Evolutionary conservation across 2,113 vertebrate genomes (phyloP).

Genomic region (Esox niger): DNA sequence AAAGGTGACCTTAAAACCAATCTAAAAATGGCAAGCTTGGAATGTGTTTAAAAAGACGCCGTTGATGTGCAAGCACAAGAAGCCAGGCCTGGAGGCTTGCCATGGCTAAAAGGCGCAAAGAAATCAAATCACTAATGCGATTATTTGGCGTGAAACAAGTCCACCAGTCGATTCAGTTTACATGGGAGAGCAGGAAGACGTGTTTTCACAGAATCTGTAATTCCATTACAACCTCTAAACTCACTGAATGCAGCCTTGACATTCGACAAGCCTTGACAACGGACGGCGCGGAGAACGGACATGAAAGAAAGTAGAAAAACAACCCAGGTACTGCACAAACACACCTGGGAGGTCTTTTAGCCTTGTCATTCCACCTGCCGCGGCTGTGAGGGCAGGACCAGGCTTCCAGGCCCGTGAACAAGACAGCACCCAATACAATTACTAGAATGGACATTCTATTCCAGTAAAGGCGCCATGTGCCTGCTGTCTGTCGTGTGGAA

Average conservation of each 20-base stretch:
- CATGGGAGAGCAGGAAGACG: constrained; percentile 33
- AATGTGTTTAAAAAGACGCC: neutral
- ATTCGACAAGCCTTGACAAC: constrained; percentile 29
- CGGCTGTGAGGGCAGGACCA: neutral
- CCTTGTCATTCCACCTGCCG: neutral
- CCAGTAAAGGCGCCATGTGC: neutral
- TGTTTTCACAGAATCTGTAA: constrained; percentile 44
- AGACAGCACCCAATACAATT: neutral
- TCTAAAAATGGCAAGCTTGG: neutral
- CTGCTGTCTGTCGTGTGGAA: neutral
- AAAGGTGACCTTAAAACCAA: neutral
- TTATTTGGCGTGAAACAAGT: constrained; percentile 46
- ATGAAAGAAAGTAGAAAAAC: neutral
- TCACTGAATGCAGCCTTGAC: constrained; percentile 42
- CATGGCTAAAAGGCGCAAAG: constrained; percentile 36
- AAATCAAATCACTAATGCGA: constrained; percentile 54
- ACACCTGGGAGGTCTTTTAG: neutral
- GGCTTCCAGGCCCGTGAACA: too few relatives aligned
- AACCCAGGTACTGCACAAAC: too few relatives aligned
- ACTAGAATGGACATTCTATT: too few relatives aligned
- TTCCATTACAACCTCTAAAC: constrained; percentile 51
- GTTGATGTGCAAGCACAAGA: constrained; percentile 23
- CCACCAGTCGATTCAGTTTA: constrained; percentile 55
- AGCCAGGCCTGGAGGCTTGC: constrained; percentile 20
- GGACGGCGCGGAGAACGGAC: constrained; percentile 7